These are phyloP conservation scores for Poeciliopsis presidionis DNA, from an alignment of 2,797 vertebrate genomes.

Conservation along the genomic window DNA sequence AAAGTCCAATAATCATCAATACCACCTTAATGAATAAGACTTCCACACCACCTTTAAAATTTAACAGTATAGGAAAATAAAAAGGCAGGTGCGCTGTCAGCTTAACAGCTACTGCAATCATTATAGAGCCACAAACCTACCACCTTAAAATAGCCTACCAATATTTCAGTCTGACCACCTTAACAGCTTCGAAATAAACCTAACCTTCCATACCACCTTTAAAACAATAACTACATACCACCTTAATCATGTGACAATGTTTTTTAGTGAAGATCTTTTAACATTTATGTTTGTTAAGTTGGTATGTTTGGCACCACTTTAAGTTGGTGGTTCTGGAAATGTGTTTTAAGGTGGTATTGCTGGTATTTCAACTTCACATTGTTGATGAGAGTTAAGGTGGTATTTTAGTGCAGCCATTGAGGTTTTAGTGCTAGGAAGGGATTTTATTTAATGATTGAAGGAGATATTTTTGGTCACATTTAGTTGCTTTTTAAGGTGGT, in stretches of 20 bases:
- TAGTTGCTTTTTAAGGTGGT: not conserved
- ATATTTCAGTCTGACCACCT: too few species aligned
- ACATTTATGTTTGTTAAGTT: constrained; percentile 6
- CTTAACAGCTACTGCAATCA: too few species aligned
- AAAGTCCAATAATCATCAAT: not conserved
- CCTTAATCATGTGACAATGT: not conserved
- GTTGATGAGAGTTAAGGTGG: not conserved
- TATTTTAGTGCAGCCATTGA: not conserved
- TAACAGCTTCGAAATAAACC: too few species aligned
- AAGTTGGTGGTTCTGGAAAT: not conserved
- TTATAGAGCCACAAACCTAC: too few species aligned
- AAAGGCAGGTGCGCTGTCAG: not conserved
- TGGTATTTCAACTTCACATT: not conserved
- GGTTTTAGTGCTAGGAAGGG: not conserved
- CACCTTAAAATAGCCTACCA: too few species aligned
- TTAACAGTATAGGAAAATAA: not conserved
- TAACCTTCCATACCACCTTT: too few species aligned
- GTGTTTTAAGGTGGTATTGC: not conserved
- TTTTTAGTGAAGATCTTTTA: not conserved
- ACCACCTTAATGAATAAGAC: not conserved
- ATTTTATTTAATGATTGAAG: not conserved
- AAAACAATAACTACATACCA: not conserved
- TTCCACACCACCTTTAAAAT: not conserved
- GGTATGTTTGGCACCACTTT: not conserved
- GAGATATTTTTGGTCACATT: not conserved